These are phyloP conservation scores for Minunthozetes semirufus DNA, from an alignment of 2,888 invertebrate genomes.

Conservation along the genomic window DNA sequence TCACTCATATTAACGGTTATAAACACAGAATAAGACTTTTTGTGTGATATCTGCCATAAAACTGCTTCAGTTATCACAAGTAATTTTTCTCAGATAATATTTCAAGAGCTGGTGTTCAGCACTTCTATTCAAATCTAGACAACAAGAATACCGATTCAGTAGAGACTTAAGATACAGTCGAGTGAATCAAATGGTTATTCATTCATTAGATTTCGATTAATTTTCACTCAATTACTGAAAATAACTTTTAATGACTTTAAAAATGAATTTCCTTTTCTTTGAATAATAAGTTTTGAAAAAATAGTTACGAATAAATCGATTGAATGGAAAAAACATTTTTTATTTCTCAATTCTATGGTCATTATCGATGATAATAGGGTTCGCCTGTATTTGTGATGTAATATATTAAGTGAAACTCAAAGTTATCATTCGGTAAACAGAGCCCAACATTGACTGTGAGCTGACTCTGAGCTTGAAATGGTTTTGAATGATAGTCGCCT, in stretches of 20 bases:
- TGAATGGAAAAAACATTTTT: not conserved
- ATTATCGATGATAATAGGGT: not conserved
- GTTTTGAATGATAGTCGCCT: not conserved
- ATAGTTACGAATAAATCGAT: not conserved
- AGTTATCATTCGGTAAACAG: conserved; percentile 26
- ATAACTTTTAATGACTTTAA: too few species aligned
- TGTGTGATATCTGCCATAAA: not conserved
- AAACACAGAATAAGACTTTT: not conserved
- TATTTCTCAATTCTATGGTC: not conserved
- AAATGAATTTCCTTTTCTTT: too few species aligned
- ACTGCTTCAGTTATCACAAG: not conserved
- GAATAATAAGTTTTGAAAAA: not conserved
- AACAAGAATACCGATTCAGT: not conserved
- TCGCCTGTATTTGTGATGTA: conserved; percentile 12
- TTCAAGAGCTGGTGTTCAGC: not conserved
- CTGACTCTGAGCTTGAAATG: conserved; percentile 18
- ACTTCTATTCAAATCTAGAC: not conserved
- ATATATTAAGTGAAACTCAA: conserved; percentile 19
- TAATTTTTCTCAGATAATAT: conserved; percentile 16
- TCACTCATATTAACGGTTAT: not conserved
- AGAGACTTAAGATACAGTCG: not conserved
- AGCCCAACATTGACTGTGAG: conserved; percentile 12
- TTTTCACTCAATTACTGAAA: not conserved
- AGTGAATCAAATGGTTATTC: not conserved
- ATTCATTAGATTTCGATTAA: not conserved